Evolutionary conservation across 2,113 vertebrate genomes (phyloP), one percentile per base, ranked within the genome.

Genomic region (Neogale vison): DNA sequence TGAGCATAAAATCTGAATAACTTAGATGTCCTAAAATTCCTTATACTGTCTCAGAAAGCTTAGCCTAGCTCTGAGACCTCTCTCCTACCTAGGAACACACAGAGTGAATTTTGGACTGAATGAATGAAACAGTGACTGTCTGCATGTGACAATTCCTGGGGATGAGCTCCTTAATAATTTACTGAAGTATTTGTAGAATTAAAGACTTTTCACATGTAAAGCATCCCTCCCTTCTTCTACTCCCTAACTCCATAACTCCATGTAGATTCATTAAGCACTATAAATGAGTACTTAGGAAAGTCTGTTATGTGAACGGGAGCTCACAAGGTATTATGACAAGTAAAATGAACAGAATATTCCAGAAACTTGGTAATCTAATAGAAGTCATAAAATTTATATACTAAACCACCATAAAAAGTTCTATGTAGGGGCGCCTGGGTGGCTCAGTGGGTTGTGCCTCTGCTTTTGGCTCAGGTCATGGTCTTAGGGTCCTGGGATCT

Each of bases 1-100:
- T 88, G 95, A 97, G 57, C n/a, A 95, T 96, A 6, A 93, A 57
- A 87, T 18, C 15, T 2, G 0, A 96, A 80, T 97, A 94, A 96
- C 3, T 24, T 1, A 95, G 47, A 4, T 31, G 5, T 24, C 13
- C 15, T 95, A 63, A 91, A 79, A 79, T 55, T 7, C 77, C 90
- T 94, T 82, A 55, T 3, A 1, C 3, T 82, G 17, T 3, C 82
- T 97, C 45, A 69, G 29, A 95, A 92, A 20, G 50, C 29, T 92
- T 76, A 65, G 6, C 17, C 23, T 31, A 14, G 7, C 13, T 45
- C n/a, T 36, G 20, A 59, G n/a, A n/a, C 26, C 14, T 31, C 45
- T 95, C 10, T 31, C 12, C 42, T 10, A 42, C 8, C 2, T n/a
- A 29, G 36, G 3, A 72, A 34, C 20, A 89, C 12, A 21, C 2